Evolutionary conservation across 2,797 vertebrate species (phyloP).

Genomic region (Pristis pectinata): DNA sequence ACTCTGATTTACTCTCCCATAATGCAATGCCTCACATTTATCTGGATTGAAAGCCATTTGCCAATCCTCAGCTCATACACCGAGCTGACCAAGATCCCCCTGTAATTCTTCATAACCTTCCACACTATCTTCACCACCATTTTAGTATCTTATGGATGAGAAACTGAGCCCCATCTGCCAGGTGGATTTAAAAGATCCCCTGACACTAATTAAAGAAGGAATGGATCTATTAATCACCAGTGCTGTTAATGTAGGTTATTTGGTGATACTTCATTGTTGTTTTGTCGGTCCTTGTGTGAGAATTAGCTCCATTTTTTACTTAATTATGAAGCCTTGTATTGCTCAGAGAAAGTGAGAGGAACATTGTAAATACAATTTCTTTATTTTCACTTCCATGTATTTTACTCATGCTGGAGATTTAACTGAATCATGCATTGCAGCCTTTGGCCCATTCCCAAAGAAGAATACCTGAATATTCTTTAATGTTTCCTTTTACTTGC

Average conservation of each 20-base stretch:
- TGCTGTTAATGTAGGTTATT: not conserved
- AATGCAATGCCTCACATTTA: too few species aligned
- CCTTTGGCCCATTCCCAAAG: not conserved
- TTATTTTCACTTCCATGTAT: not conserved
- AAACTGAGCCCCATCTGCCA: not conserved
- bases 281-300: not conserved
- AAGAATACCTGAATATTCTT: not conserved
- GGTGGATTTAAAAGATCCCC: not conserved
- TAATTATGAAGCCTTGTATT: not conserved
- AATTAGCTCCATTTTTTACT: not conserved
- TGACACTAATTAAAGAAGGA: not conserved
- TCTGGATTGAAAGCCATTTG: too few species aligned
- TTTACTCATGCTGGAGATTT: not conserved
- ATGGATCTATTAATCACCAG: not conserved
- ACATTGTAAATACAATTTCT: not conserved
- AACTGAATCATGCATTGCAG: not conserved
- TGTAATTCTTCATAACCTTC: too few species aligned
- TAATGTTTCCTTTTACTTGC: slow-evolving; percentile 19
- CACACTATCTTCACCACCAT: too few species aligned
- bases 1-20: too few species aligned
- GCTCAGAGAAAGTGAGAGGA: not conserved
- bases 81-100: too few species aligned
- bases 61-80: too few species aligned
- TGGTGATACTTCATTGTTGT: not conserved
- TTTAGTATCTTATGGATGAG: not conserved